These are phyloP conservation scores for Apus apus DNA, from an alignment of 2,113 vertebrate species.

Conservation along the genomic window DNA sequence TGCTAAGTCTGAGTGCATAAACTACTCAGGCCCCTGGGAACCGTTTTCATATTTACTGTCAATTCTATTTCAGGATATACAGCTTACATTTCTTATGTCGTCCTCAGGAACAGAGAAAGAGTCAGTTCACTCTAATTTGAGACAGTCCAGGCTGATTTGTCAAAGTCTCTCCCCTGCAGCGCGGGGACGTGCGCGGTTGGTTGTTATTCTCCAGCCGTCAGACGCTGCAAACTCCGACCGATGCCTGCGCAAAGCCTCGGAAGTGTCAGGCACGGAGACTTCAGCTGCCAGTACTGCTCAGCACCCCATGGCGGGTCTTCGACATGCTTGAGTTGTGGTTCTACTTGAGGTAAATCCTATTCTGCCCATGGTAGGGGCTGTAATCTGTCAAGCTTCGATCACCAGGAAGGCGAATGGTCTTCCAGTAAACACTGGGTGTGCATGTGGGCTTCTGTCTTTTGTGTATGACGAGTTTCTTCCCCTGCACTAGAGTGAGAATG, in stretches of 20 bases:
- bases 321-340: background rate
- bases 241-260: background rate
- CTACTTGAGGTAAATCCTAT: background rate
- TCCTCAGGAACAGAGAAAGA: background rate
- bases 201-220: background rate
- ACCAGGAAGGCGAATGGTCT: background rate
- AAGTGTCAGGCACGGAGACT: background rate
- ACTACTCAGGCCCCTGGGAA: background rate
- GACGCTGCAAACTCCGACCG: accelerated
- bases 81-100: background rate
- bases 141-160: background rate
- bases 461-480: background rate
- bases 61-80: background rate
- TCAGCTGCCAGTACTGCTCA: background rate
- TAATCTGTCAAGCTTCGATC: background rate
- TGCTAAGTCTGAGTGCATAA: background rate
- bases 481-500: background rate
- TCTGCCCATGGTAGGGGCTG: background rate
- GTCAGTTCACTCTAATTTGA: background rate
- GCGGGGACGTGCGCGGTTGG: background rate
- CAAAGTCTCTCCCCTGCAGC: background rate
- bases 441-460: accelerated
- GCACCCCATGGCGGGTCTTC: accelerated
- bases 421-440: accelerated
- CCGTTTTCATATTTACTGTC: background rate